Conservation (phyloP, 2,113 vertebrate genomes). For the Triplophysa dalaica region DNA sequence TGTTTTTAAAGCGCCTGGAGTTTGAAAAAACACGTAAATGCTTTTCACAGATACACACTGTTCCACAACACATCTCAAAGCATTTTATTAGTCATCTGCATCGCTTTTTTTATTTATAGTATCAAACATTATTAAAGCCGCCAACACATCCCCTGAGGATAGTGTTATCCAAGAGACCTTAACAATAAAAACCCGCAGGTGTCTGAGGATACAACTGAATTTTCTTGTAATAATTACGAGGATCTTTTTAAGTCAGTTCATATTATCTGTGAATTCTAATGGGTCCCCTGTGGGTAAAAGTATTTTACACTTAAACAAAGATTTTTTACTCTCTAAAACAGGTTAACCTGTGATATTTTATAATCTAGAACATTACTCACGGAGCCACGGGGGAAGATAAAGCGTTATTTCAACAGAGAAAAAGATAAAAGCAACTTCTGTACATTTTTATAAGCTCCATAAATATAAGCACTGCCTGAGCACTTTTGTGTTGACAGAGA, state of each 20-base stretch:
- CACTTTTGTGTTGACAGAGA: not conserved
- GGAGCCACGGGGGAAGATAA: not conserved
- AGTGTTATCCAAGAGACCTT: not conserved
- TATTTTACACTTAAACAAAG: not conserved
- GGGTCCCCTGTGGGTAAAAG: slow-evolving; percentile 16
- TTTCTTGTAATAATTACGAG: slow-evolving; percentile 14
- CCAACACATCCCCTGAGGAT: not conserved
- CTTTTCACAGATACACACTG: not conserved
- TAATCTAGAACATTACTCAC: not conserved
- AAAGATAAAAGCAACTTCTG: not conserved
- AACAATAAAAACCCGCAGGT: not conserved
- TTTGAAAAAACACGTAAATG: not conserved
- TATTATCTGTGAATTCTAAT: slow-evolving; percentile 24
- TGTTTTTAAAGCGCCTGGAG: too few relatives aligned
- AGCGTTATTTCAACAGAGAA: not conserved
- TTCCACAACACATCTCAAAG: not conserved
- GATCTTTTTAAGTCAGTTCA: slow-evolving; percentile 2
- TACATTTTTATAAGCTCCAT: not conserved
- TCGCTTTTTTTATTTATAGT: not conserved
- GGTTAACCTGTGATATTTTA: not conserved
- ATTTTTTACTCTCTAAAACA: slow-evolving; percentile 3
- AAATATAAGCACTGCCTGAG: not conserved
- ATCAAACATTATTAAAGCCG: not conserved
- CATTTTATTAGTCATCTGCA: not conserved
- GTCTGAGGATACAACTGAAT: not conserved